A percentile compares a stretch with the other conserved stretches of the same genome.
phyloP scores from a whole-genome alignment of 2,888 invertebrate genomes.

The Leptarthrus brevirostris region DNA sequence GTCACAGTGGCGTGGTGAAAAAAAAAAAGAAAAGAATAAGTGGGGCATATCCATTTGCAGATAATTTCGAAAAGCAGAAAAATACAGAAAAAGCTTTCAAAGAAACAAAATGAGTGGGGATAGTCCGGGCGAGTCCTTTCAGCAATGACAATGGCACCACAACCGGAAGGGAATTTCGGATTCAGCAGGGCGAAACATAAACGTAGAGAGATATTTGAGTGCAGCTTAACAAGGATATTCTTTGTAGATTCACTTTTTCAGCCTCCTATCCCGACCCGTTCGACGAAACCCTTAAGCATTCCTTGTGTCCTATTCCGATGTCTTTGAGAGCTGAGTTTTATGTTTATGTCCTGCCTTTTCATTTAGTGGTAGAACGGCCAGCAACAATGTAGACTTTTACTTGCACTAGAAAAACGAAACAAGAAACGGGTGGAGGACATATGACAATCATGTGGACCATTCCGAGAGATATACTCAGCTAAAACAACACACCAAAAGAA shows the following conservation, averaged over 20 bases:
- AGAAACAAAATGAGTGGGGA: constrained; percentile 25
- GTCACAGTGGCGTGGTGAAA: background rate
- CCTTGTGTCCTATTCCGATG: background rate
- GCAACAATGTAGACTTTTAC: constrained; percentile 17
- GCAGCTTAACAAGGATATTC: constrained; percentile 40
- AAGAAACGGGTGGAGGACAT: background rate
- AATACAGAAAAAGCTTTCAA: constrained; percentile 35
- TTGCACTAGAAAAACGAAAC: background rate
- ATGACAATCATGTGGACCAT: constrained; percentile 35
- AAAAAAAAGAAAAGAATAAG: constrained; percentile 16
- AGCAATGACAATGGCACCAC: constrained; percentile 29
- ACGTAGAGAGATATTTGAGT: constrained; percentile 19
- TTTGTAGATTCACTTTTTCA: constrained; percentile 36
- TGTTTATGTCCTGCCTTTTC: constrained; percentile 26
- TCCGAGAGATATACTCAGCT: constrained; percentile 10
- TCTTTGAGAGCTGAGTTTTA: constrained; percentile 29
- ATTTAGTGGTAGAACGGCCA: constrained; percentile 14
- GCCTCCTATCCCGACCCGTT: background rate
- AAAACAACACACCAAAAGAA: background rate
- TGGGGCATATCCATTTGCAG: constrained; percentile 36
- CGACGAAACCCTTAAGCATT: background rate
- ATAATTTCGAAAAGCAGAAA: constrained; percentile 33
- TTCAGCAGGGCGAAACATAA: constrained; percentile 25
- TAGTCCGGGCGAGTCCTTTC: constrained; percentile 29
- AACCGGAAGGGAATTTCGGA: constrained; percentile 29